These are phyloP conservation scores for Apistogramma diplotaenia DNA, from an alignment of 2,113 vertebrate genomes.

Conservation along the genomic window DNA sequence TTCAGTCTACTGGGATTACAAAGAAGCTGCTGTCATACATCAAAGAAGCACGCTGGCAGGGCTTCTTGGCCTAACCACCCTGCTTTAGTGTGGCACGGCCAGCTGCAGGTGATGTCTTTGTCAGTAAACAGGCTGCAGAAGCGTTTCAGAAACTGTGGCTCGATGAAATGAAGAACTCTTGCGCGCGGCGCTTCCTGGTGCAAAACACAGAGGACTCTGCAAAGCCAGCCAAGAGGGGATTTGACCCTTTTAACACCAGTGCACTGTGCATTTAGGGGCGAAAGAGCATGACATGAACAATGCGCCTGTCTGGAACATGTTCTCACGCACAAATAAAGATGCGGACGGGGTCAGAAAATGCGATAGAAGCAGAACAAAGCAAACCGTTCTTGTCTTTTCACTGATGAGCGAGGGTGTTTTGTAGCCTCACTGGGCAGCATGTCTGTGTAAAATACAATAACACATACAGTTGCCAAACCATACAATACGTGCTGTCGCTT, in stretches of 20 bases:
- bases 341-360: slow-evolving; percentile 13
- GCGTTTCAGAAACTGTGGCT: not conserved
- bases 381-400: not conserved
- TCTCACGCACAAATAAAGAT: slow-evolving; percentile 16
- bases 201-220: not conserved
- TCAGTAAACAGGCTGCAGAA: not conserved
- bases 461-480: not conserved
- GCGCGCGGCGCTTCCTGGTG: not conserved
- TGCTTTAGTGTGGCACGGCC: not conserved
- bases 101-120: not conserved
- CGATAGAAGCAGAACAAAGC: not conserved
- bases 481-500: not conserved
- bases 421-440: slow-evolving; percentile 26
- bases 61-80: rapidly evolving
- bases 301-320: not conserved
- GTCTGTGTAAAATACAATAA: not conserved
- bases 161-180: no score
- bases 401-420: not conserved
- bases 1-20: not conserved
- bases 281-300: slow-evolving; percentile 1
- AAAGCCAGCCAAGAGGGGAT: not conserved
- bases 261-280: not conserved
- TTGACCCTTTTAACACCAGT: not conserved
- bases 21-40: not conserved
- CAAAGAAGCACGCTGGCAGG: not conserved